Percentiles rank a stretch among this genome's conserved stretches.
Conservation (phyloP, 2,797 vertebrate species). For the Lophotriccus pileatus region DNA sequence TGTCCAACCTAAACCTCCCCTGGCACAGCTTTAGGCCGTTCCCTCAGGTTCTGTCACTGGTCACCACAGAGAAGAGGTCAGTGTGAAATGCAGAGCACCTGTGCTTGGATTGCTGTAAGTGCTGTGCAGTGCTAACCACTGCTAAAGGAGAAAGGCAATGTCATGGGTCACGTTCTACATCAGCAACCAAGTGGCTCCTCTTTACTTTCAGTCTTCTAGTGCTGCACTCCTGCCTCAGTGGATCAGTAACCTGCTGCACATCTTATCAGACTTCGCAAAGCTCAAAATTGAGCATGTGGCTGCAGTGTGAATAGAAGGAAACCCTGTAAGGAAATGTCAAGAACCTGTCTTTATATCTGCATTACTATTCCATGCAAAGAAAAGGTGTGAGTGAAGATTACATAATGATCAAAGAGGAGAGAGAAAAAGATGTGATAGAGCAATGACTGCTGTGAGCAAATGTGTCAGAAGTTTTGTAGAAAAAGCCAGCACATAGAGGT, state of each 20-base stretch:
- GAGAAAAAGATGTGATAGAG: background rate
- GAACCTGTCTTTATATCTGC: background rate
- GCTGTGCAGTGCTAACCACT: background rate
- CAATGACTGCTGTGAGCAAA: background rate
- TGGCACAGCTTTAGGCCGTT: background rate
- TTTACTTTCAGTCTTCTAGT: background rate
- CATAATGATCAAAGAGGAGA: background rate
- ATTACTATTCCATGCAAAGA: background rate
- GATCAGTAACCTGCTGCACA: background rate
- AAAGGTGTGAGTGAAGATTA: background rate
- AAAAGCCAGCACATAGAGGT: background rate
- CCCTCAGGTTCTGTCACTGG: background rate
- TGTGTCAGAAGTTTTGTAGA: background rate
- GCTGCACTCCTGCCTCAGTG: background rate
- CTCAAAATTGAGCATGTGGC: background rate
- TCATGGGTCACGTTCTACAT: rapidly evolving
- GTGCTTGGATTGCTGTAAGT: background rate
- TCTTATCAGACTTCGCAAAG: background rate
- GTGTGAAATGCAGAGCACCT: background rate
- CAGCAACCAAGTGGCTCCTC: background rate
- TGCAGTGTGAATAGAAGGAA: background rate
- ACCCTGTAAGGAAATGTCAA: background rate
- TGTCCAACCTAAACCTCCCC: background rate
- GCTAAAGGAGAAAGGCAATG: background rate
- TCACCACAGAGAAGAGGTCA: background rate